Base-by-base conservation (phyloP, 2,888 invertebrate genomes). In the Sericinus montela region DNA sequence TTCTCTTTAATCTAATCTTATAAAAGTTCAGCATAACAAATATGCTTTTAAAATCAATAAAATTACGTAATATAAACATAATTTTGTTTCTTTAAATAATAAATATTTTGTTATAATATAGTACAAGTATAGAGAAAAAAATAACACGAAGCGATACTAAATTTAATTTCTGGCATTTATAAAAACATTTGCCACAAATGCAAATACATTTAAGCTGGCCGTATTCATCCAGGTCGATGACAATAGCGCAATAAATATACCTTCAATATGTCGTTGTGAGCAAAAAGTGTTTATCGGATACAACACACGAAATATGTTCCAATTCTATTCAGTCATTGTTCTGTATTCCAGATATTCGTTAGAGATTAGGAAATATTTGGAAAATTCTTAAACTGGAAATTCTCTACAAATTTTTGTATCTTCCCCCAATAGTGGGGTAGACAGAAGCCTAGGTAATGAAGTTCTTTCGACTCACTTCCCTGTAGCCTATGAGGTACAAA, bases 141-240 rank as follows among this genome's bases (percentile, higher is more conserved):
- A n/a, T n/a, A n/a, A n/a, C n/a, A n/a, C n/a, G n/a, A n/a, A n/a
- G 6, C 11, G 40, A 35, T 40, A 46, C 15, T 34, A 14, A 30
- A 48, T 42, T 48, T 19, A 48, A 42, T 42, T 29, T 23, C 19
- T 13, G 23, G 19, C 47, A 48, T 48, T 41, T 48, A 48, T 48
- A 29, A 48, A n/a, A 48, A 48, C 47, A 41, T 40, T 47, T 47
- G 47, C 47, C 41, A 36, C 19, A 19, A 30, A 23, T 41, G 16
- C 47, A 6, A n/a, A 41, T 41, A 19, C 36, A 35, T 41, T 48
- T 36, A 41, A 48, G 28, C 10, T 29, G 16, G 39, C 39, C 30
- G 41, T 35, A 47, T 47, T 47, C 47, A 47, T 42, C 28, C 41
- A 48, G 41, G 36, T 42, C 36, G 36, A 48, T 47, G 41, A 42